These are phyloP conservation scores for Lamellibrachia columna DNA, from an alignment of 2,888 invertebrate genomes.

Conservation along the genomic window DNA sequence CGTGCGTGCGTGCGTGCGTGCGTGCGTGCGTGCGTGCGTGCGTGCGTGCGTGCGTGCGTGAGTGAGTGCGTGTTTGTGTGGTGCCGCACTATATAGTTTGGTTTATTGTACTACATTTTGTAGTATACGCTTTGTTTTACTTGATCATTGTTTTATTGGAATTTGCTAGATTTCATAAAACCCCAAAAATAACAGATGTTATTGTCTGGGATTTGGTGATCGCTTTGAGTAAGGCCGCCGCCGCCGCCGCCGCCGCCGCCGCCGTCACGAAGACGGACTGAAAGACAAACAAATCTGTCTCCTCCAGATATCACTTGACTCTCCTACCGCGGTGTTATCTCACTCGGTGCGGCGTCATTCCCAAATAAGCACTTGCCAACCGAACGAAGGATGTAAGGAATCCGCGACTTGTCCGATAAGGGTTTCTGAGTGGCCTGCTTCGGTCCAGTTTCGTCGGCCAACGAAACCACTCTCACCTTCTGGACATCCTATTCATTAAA, in stretches of 20 bases:
- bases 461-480: background rate
- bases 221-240: too few relatives aligned
- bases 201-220: too few relatives aligned
- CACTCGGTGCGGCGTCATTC: background rate
- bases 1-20: too few relatives aligned
- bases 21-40: too few relatives aligned
- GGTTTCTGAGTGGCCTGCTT: background rate
- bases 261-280: background rate
- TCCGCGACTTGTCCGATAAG: background rate
- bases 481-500: background rate
- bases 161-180: too few relatives aligned
- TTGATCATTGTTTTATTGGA: too few relatives aligned
- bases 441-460: background rate
- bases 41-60: too few relatives aligned
- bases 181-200: too few relatives aligned
- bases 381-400: background rate
- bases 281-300: background rate
- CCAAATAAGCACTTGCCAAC: background rate
- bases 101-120: too few relatives aligned
- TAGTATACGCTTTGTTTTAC: too few relatives aligned
- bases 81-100: too few relatives aligned
- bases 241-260: background rate
- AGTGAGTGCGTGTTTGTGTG: too few relatives aligned
- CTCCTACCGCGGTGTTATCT: background rate
- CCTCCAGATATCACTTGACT: background rate